Base-by-base conservation (phyloP, 2,113 vertebrate genomes). In the Spheniscus mendiculus region DNA sequence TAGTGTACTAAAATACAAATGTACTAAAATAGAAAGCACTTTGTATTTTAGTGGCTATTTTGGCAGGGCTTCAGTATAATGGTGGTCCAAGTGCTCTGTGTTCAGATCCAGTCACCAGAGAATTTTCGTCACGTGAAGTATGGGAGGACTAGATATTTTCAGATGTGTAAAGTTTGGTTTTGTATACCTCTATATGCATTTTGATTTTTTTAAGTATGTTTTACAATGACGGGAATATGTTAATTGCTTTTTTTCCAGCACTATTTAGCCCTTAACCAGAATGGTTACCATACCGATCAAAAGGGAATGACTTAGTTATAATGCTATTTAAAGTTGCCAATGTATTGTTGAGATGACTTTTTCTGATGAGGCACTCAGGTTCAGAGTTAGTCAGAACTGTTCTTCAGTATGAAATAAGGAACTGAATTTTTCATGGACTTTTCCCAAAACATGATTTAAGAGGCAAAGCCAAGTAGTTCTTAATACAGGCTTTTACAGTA, bases 391-490 rank as follows among this genome's bases (percentile, higher is more conserved):
- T 84, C 34, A 63, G 52, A 92, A 49, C 58, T 40, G 50, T 89
- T 91, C 49, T 76, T 91, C 34, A 23, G 19, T 71, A 25, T 40
- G 59, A 92, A 67, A 59, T 29, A 26, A 53, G 45, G 52, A 66
- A 38, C 29, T 44, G n/a, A 44, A 40, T 27, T 80, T 59, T 73
- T 69, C 32, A 34, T 42, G 27, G 53, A 66, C 52, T 83, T 89
- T 89, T 69, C 45, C 78, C 81, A 53, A 79, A 92, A 71, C 19
- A 38, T 47, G 34, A 34, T 70, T 80, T 74, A 78, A 55, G 81
- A 93, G 78, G 79, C 63, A 58, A 88, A 96, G 89, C 87, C 96
- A 91, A 82, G 49, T 83, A 94, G 70, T 80, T 89, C 26, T 81
- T 87, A 52, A 47, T 80, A 73, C 78, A 62, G 89, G 74, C 78